Conservation (phyloP, 2,888 invertebrate genomes). For the Imbricaverruca yamaguchii region DNA sequence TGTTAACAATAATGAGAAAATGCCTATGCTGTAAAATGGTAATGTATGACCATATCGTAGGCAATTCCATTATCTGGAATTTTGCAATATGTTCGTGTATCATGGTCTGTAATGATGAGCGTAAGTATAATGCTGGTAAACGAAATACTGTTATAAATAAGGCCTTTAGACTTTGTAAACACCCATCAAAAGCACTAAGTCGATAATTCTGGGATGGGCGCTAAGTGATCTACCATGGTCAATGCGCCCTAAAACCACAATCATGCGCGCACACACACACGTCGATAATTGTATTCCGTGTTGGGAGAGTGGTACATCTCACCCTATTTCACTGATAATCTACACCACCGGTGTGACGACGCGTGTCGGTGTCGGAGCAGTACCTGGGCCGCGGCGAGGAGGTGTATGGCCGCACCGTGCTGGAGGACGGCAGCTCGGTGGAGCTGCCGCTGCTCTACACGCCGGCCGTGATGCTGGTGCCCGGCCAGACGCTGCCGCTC, state of each 20-base stretch:
- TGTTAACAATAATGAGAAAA: no score
- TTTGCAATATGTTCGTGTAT: no score
- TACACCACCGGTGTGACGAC: neutral
- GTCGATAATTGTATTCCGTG: neutral
- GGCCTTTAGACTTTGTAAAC: neutral
- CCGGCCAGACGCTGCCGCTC: slow-evolving; percentile 71
- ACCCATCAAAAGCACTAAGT: neutral
- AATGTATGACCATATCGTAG: no score
- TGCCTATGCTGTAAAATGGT: no score
- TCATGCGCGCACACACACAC: neutral
- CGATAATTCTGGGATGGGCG: neutral
- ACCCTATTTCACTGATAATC: neutral
- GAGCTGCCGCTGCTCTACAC: slow-evolving; percentile 52
- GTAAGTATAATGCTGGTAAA: no score
- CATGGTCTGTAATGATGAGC: no score
- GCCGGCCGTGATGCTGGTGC: slow-evolving; percentile 58
- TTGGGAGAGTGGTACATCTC: neutral
- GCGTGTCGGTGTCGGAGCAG: slow-evolving; percentile 37
- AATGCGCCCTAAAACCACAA: no score
- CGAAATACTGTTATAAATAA: neutral
- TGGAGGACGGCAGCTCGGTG: slow-evolving; percentile 47
- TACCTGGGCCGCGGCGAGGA: slow-evolving; percentile 54
- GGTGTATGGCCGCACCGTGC: slow-evolving; percentile 56
- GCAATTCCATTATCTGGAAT: no score
- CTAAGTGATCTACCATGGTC: no score